Conservation (phyloP, 1,140 invertebrate species). For the Heliconius hermathena region DNA sequence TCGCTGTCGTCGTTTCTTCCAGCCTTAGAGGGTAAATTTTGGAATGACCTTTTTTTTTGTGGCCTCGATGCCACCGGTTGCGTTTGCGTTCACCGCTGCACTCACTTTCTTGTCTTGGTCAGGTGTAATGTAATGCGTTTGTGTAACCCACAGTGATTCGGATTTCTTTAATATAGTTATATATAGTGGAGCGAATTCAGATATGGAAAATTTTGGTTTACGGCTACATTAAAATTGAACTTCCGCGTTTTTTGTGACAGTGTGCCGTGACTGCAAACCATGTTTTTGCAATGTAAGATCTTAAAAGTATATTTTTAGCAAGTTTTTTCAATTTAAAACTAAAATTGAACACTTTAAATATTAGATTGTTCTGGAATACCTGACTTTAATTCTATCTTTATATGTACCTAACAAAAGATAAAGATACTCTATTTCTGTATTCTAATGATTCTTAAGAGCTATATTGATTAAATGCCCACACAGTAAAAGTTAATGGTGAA, state of each 20-base stretch:
- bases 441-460: not conserved
- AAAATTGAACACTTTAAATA: not conserved
- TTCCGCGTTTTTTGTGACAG: constrained; percentile 3
- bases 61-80: constrained; percentile 71
- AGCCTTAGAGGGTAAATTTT: constrained; percentile 72
- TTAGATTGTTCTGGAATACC: too few relatives aligned
- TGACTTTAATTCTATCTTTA: too few relatives aligned
- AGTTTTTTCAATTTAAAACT: not conserved
- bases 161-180: constrained; percentile 42
- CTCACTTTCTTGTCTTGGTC: constrained; percentile 76
- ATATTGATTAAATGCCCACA: constrained; percentile 38
- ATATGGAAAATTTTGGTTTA: constrained; percentile 11
- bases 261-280: not conserved
- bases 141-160: constrained; percentile 61
- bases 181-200: constrained; percentile 5
- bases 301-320: not conserved
- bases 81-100: constrained; percentile 75
- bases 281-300: constrained; percentile 9
- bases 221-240: not conserved
- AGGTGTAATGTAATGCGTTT: constrained; percentile 72
- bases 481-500: constrained; percentile 38
- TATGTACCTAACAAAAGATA: too few relatives aligned
- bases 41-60: constrained; percentile 67
- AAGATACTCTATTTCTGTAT: not conserved
- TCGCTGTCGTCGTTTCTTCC: constrained; percentile 73